These are phyloP conservation scores for Phoenoteleia sp. DNA, from an alignment of 2,888 invertebrate genomes.

Conservation along the genomic window DNA sequence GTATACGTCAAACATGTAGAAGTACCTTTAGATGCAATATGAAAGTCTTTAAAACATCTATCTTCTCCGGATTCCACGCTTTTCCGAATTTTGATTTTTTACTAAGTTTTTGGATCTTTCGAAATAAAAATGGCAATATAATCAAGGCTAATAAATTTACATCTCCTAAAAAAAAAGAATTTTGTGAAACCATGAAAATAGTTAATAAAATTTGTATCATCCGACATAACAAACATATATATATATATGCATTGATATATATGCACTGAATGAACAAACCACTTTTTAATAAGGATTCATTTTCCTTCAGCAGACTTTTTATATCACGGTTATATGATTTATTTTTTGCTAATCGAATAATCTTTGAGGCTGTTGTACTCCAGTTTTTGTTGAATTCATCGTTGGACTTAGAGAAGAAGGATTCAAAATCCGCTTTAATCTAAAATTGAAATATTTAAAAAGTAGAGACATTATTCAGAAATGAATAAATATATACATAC, in stretches of 20 bases:
- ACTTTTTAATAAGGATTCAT: not conserved
- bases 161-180: conserved; percentile 20
- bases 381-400: conserved; percentile 16
- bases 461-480: not conserved
- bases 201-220: too few relatives aligned
- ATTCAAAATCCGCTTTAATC: conserved; percentile 31
- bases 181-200: too few relatives aligned
- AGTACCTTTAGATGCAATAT: not conserved
- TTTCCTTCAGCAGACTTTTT: too few relatives aligned
- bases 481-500: not conserved
- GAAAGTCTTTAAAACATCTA: not conserved
- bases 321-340: too few relatives aligned
- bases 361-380: not conserved
- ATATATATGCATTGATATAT: not conserved
- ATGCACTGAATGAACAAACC: not conserved
- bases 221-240: too few relatives aligned
- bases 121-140: conserved; percentile 33
- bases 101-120: conserved; percentile 17
- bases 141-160: conserved; percentile 16
- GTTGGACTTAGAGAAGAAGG: conserved; percentile 9
- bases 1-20: too few relatives aligned
- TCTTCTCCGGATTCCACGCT: not conserved
- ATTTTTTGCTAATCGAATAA: conserved; percentile 28
- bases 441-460: conserved; percentile 13
- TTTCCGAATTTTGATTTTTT: conserved; percentile 33